These are phyloP conservation scores for Nasonia longicornis DNA, from an alignment of 1,140 invertebrate species.

Conservation along the genomic window DNA sequence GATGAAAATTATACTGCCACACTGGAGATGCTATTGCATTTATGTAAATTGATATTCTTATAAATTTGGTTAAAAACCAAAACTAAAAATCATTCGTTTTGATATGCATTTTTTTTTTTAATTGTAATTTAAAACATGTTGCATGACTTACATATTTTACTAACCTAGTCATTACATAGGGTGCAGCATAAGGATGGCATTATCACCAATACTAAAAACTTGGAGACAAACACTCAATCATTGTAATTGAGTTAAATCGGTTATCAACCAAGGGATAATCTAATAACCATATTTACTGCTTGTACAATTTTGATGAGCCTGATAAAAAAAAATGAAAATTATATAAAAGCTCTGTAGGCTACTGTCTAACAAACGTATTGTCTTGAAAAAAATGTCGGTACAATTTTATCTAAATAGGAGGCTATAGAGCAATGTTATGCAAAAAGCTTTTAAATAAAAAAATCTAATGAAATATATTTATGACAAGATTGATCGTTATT, in stretches of 20 bases:
- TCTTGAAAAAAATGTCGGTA: slow-evolving; percentile 46
- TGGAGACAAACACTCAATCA: slow-evolving; percentile 9
- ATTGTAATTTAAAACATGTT: slow-evolving; percentile 50
- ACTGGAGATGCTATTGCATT: slow-evolving; percentile 63
- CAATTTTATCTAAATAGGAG: slow-evolving; percentile 62
- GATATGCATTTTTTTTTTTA: slow-evolving; percentile 58
- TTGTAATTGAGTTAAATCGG: slow-evolving; percentile 29
- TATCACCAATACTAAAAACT: slow-evolving; percentile 30
- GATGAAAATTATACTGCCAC: slow-evolving; percentile 65
- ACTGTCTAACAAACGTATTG: slow-evolving; percentile 28
- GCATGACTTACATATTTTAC: slow-evolving; percentile 56
- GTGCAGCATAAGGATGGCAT: slow-evolving; percentile 45
- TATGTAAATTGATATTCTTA: slow-evolving; percentile 57
- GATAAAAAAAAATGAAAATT: slow-evolving; percentile 42
- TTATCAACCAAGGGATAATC: slow-evolving; percentile 10
- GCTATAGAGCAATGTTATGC: slow-evolving; percentile 60
- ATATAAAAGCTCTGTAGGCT: slow-evolving; percentile 36
- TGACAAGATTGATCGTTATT: slow-evolving; percentile 47
- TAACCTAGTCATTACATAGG: slow-evolving; percentile 64
- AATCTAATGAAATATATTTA: slow-evolving; percentile 61
- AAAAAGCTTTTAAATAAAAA: slow-evolving; percentile 64
- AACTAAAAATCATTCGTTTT: slow-evolving; percentile 54
- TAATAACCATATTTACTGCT: slow-evolving; percentile 23
- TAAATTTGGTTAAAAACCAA: slow-evolving; percentile 51
- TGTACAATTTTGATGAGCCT: slow-evolving; percentile 35